A percentile compares a stretch with the other conserved stretches of the same genome.
phyloP scores from a whole-genome alignment of 1,140 invertebrate genomes.

The Calliopsis andreniformis region DNA sequence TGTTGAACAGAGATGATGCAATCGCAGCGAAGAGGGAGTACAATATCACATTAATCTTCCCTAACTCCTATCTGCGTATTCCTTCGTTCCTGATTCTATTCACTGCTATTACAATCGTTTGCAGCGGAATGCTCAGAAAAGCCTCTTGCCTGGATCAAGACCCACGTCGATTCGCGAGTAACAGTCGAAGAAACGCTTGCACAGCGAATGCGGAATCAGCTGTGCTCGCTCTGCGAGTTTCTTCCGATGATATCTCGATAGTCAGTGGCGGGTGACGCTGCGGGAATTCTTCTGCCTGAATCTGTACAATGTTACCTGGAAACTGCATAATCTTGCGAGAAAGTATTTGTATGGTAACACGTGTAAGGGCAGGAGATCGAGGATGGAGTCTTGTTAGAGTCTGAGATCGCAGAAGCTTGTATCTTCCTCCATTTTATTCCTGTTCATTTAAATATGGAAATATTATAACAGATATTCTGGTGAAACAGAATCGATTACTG shows the following conservation, averaged over 20 bases:
- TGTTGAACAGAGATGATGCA: too few relatives aligned
- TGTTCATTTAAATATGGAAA: too few relatives aligned
- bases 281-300: slow-evolving; percentile 42
- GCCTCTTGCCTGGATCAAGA: not conserved
- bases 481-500: too few relatives aligned
- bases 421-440: not conserved
- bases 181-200: not conserved
- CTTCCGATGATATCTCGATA: slow-evolving; percentile 55
- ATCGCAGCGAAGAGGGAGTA: too few relatives aligned
- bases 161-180: not conserved
- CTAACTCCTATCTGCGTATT: not conserved
- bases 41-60: not conserved
- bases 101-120: not conserved
- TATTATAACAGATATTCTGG: too few relatives aligned
- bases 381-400: too few relatives aligned
- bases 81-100: not conserved
- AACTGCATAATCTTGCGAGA: slow-evolving; percentile 19
- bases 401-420: too few relatives aligned
- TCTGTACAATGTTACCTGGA: slow-evolving; percentile 20
- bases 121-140: not conserved
- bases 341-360: slow-evolving; percentile 14
- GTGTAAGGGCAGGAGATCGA: slow-evolving; percentile 14
- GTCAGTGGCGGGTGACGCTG: slow-evolving; percentile 27
- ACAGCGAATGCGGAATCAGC: not conserved
- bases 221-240: not conserved